phyloP scores from a whole-genome alignment of 2,797 vertebrate species.

The Novumbra hubbsi region DNA sequence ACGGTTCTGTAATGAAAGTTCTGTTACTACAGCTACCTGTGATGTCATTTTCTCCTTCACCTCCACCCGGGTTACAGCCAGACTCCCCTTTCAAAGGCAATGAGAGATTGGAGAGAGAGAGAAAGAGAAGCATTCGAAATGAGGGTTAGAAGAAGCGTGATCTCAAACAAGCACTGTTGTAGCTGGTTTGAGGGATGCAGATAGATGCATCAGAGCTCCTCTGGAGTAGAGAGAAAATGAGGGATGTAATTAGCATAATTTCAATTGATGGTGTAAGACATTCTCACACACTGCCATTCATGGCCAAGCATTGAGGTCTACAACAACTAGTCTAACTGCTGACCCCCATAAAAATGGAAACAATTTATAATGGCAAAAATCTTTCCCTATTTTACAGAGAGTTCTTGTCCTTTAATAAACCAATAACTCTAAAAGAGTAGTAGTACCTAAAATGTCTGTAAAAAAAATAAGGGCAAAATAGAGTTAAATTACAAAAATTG shows the following conservation, averaged over 20 bases:
- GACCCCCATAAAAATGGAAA: no score
- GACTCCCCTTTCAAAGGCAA: slow-evolving; percentile 70
- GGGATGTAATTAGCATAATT: not conserved
- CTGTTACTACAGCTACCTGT: slow-evolving; percentile 75
- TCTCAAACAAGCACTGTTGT: slow-evolving; percentile 61
- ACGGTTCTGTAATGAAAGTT: slow-evolving; percentile 45
- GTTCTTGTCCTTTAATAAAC: no score
- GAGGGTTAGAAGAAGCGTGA: slow-evolving; percentile 70
- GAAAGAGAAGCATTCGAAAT: slow-evolving; percentile 64
- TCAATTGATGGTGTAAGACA: slow-evolving; percentile 17
- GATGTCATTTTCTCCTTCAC: slow-evolving; percentile 68
- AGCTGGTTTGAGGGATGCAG: slow-evolving; percentile 65
- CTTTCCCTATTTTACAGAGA: no score
- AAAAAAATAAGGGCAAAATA: no score
- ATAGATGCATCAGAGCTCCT: slow-evolving; percentile 37
- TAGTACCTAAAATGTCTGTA: no score
- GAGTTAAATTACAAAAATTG: no score
- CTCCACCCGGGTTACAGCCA: slow-evolving; percentile 68
- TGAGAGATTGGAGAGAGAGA: slow-evolving; percentile 2
- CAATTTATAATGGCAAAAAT: no score
- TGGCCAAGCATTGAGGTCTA: not conserved
- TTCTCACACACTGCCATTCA: not conserved
- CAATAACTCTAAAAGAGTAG: no score
- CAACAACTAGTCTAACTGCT: no score
- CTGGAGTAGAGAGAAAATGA: slow-evolving; percentile 16